Evolutionary conservation across 2,113 vertebrate genomes (phyloP), one percentile per base, ranked within the genome.

Genomic region (Gambusia holbrooki): DNA sequence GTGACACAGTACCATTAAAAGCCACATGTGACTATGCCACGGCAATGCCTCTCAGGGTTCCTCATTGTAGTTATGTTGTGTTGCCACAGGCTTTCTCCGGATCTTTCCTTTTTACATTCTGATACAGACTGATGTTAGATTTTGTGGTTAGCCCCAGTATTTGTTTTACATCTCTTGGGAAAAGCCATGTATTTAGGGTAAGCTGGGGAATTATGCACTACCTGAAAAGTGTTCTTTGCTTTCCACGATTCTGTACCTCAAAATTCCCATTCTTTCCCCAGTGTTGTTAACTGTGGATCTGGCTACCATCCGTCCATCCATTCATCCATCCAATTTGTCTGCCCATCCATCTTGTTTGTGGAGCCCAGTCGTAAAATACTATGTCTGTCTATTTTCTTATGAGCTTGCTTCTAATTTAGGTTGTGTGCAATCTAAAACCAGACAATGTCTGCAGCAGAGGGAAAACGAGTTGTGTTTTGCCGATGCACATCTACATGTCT

Each of bases 241-340:
- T 15, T 28, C 5, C 58, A 27, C 9, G 13, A 54, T 51, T 17
- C 4, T 51, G 48, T 6, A 22, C 19, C 19, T 17, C 51, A 58
- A 25, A 54, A n/a, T 8, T 54, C 51, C 19, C 25, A 22, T n/a
- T 54, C 51, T 54, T 58, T 48, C 17, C 42, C 42, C 42, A 45
- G 4, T 48, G 45, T 42, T 13, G 15, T 58, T 25, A 58, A 58
- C 22, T 25, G 17, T 54, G 48, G 5, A 25, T 19, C 6, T 54
- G 15, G 19, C 6, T 1, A 25, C 48, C 19, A 14, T 32, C 15
- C 40, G 42, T 73, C 29, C 15, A 70, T 45, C 62, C 17, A 67
- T 71, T 35, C 35, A 71, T 29, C 62, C 40, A 75, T 51, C 51
- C 62, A 62, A 42, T 66, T 62, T 25, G 67, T 62, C 19, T 12